phyloP scores from a whole-genome alignment of 2,113 vertebrate genomes.

The Edolisoma coerulescens region DNA sequence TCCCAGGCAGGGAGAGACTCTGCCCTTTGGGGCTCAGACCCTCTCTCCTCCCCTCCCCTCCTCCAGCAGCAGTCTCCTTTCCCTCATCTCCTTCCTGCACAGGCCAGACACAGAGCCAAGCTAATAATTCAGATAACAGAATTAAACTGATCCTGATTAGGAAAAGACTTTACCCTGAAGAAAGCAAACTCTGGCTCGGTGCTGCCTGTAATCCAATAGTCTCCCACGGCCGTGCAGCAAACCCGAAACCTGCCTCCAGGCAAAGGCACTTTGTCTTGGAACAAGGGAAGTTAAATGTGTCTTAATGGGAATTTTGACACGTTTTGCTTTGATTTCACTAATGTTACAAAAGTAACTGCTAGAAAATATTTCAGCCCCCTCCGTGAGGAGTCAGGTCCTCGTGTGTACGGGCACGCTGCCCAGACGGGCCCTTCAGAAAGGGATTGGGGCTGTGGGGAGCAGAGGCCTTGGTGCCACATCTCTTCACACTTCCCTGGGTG shows the following conservation, averaged over 20 bases:
- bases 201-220: constrained; percentile 61
- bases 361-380: constrained; percentile 20
- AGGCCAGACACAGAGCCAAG: constrained; percentile 20
- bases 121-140: constrained; percentile 60
- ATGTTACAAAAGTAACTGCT: constrained; percentile 47
- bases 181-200: constrained; percentile 6
- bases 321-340: constrained; percentile 61
- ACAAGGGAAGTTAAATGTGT: constrained; percentile 46
- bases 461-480: background rate
- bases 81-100: background rate
- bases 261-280: constrained; percentile 46
- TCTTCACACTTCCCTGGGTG: background rate
- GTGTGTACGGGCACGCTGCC: accelerated
- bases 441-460: background rate
- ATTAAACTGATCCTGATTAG: constrained; percentile 66
- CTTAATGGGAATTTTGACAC: constrained; percentile 65
- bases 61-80: background rate
- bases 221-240: background rate
- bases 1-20: background rate
- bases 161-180: constrained; percentile 32
- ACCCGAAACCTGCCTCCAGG: constrained; percentile 13
- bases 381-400: background rate
- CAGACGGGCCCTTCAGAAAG: accelerated
- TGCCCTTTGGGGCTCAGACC: background rate
- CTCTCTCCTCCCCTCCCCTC: background rate